Evolutionary conservation across 2,888 invertebrate genomes (phyloP).

Genomic region (Drosophila demipolita): DNA sequence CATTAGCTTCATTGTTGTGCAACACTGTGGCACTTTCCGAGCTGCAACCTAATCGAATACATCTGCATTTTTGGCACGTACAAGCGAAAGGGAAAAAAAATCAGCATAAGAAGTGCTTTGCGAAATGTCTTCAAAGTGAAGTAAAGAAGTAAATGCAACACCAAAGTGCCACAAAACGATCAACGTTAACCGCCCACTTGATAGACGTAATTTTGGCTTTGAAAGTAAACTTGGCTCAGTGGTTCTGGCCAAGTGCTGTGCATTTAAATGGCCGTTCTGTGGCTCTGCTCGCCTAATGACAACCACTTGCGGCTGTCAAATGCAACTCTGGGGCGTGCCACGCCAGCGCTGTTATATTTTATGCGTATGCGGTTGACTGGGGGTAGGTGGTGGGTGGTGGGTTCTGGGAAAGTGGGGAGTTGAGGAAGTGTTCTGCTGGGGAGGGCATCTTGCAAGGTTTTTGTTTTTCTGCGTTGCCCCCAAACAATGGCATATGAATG

Average conservation of each 20-base stretch:
- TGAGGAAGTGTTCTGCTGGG: neutral
- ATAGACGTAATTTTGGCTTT: constrained; percentile 70
- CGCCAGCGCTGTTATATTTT: constrained; percentile 75
- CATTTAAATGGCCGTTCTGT: constrained; percentile 77
- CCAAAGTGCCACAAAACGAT: constrained; percentile 75
- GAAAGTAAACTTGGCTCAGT: constrained; percentile 4
- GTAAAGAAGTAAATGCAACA: constrained; percentile 38
- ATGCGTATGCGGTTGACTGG: constrained; percentile 55
- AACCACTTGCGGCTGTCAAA: constrained; percentile 81
- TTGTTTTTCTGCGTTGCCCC: constrained; percentile 43
- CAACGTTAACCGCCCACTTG: constrained; percentile 74
- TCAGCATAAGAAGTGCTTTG: constrained; percentile 53
- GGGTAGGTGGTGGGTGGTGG: neutral
- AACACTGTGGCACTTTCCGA: constrained; percentile 4
- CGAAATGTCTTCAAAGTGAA: constrained; percentile 47
- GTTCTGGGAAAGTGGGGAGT: neutral
- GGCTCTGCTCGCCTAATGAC: constrained; percentile 70
- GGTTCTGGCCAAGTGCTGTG: constrained; percentile 54
- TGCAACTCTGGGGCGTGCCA: constrained; percentile 69
- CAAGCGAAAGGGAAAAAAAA: constrained; percentile 20
- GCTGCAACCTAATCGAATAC: constrained; percentile 36
- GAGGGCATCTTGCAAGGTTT: constrained; percentile 20
- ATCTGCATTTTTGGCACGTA: constrained; percentile 58
- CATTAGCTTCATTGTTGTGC: constrained; percentile 25
- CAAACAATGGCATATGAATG: constrained; percentile 76